Evolutionary conservation across 2,888 invertebrate species (phyloP), one percentile per base, ranked within the genome.

Genomic region (Timema cristinae): DNA sequence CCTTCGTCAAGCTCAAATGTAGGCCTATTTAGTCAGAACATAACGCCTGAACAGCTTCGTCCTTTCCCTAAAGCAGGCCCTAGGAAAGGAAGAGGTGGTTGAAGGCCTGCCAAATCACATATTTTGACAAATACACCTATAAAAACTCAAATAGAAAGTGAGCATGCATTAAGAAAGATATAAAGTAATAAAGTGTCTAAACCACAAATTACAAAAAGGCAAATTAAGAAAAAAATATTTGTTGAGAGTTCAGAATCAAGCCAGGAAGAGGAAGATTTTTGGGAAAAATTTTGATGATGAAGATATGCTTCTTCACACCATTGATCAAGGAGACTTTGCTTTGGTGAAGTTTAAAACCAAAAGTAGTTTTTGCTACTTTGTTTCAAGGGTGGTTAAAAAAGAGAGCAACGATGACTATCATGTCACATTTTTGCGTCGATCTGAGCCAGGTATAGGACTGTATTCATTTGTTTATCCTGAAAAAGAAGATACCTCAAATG

Each of bases 401-500:
- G 63, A 47, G 11, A 63, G 48, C 9, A 63, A 63, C 48, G 16
- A 32, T 7, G 63, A 63, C 32, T 63, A 16, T 63, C 11, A 63
- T 47, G 63, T 63, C 48, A 48, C 48, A 63, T 63, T 63, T 48
- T 63, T 63, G 48, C 63, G 63, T 7, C 32, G 48, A 63, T 47
- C 32, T 47, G 63, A 63, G 47, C 7, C 63, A 47, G 63, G 47
- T 8, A 32, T 32, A 32, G 32, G 32, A 32, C 32, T 32, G 32
- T 32, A 32, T 32, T 32, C 32, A 47, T 63, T 63, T 32, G 48
- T 32, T 15, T 63, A 63, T 63, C 63, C 63, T 47, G 63, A 63
- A 16, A 63, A 63, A 63, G 63, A 63, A 63, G 63, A 63, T 63
- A 10, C 47, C 32, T 63, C 63, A 63, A 48, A 47, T 63, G 63